Base-by-base conservation (phyloP, 2,888 invertebrate species). In the Lepidocyrtinus sp. region DNA sequence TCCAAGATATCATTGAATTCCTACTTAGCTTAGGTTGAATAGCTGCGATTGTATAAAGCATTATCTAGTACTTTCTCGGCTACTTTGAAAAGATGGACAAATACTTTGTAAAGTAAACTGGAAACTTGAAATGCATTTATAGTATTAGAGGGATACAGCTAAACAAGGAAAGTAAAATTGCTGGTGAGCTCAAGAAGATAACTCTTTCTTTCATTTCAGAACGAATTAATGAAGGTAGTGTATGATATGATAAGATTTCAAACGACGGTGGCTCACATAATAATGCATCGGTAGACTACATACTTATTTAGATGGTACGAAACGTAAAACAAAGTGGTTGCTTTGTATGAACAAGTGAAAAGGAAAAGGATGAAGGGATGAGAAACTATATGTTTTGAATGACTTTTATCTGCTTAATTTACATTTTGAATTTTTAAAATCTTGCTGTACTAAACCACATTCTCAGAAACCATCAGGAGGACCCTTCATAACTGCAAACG, bases 221-320 rank as follows among this genome's bases (percentile, higher is more conserved):
- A 17, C 21, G 71, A 61, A 71, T 71, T 62, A 71, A 71, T 71
- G 61, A 71, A 62, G 26, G 36, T 61, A 45, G 21, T 68, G 61
- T 5, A 12, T 59, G 27, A 59, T 15, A 45, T 21, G 65, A 36
- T 59, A 19, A 50, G 7, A 21, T 22, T 59, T 21, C 59, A 59
- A 7, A n/a, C 21, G 3, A 22, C 21, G 22, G 59, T 3, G 7
- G 59, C 59, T 7, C 36, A 7, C 12, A 12, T 36, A 5, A 36
- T 36, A 36, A 22, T 59, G 5, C 36, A 59, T 12, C 59, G 1
- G 21, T 21, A 59, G 2, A 59, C 22, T 36, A 5, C 36, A 36
- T 12, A 36, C 36, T 9, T 12, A 36, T 12, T 9, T 36, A 36
- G 7, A 36, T 36, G 12, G 5, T 36, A 9, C 36, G 12, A 36